Percentiles rank a stretch among this genome's conserved stretches.
These are phyloP conservation scores for Orius laevigatus DNA, from an alignment of 1,140 invertebrate species.

Conservation along the genomic window DNA sequence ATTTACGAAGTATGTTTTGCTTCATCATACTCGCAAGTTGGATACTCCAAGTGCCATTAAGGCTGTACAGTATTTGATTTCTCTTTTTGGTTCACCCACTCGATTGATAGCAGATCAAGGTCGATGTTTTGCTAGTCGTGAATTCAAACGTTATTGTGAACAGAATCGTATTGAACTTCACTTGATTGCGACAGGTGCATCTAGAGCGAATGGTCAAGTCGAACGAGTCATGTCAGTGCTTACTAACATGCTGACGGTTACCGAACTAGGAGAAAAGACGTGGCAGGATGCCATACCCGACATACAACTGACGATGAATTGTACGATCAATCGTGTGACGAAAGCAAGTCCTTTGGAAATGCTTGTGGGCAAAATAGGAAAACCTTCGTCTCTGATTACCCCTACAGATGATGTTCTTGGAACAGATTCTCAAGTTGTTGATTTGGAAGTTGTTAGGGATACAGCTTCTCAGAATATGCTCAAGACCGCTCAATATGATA, in stretches of 20 bases:
- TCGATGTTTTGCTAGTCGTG: slow-evolving; percentile 20
- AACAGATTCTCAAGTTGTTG: background rate
- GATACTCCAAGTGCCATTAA: slow-evolving; percentile 2
- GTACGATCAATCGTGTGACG: slow-evolving; percentile 21
- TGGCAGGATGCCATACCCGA: slow-evolving; percentile 24
- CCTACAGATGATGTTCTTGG: slow-evolving; percentile 12
- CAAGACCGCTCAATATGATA: slow-evolving; percentile 19
- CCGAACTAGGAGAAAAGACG: slow-evolving; percentile 20
- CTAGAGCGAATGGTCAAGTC: slow-evolving; percentile 19
- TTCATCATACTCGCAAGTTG: slow-evolving; percentile 18
- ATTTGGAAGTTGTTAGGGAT: background rate
- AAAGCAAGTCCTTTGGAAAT: slow-evolving; percentile 23
- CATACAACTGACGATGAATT: slow-evolving; percentile 25
- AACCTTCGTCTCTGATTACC: slow-evolving; percentile 21
- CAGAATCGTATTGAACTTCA: slow-evolving; percentile 16
- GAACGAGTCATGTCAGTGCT: slow-evolving; percentile 24
- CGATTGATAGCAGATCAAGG: slow-evolving; percentile 20
- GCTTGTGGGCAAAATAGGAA: slow-evolving; percentile 23
- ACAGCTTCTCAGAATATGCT: slow-evolving; percentile 4
- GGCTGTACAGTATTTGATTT: slow-evolving; percentile 4
- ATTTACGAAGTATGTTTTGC: too few species aligned
- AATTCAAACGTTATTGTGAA: slow-evolving; percentile 23
- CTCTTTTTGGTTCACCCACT: slow-evolving; percentile 21
- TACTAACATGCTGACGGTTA: slow-evolving; percentile 22
- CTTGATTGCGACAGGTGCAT: slow-evolving; percentile 11